Evolutionary conservation across 2,888 invertebrate species (phyloP), one percentile per base, ranked within the genome.

Genomic region (Eulithis prunata): DNA sequence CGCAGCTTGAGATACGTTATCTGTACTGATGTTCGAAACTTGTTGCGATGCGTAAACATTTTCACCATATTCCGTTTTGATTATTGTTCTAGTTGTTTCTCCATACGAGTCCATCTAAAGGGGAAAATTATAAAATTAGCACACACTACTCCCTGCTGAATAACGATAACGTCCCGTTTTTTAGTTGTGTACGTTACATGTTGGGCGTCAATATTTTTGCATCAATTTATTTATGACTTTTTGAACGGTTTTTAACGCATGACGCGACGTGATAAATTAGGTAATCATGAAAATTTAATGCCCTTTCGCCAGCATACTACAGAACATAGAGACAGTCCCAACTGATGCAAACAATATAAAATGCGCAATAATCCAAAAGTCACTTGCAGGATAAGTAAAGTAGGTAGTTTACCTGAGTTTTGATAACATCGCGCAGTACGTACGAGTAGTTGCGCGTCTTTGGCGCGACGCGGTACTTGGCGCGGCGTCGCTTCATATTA

Each of bases 401-500:
- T n/a, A n/a, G n/a, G n/a, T n/a, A 13, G 8, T 10, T 51, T 10
- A 91, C 93, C 88, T 90, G 96, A 75, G 93, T 94, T 79, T 83
- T 88, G 71, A 95, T 95, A 47, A 95, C 92, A 75, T 94, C 95
- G 2, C 94, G 86, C 49, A 95, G 85, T 10, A 94, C 91, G 79
- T 95, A 93, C 0, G 94, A 94, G 78, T 95, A 94, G 82, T 93
- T 94, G 74, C 90, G 90, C 7, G 90, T 87, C 74, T 93, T 94
- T 57, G 94, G 93, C 58, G 94, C 93, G 41, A 94, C 94, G 70
- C 94, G 90, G 81, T 95, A 94, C 83, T 94, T 94, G 55, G 93
- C 81, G 74, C 95, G 90, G 13, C 95, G 89, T 12, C 95, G 90
- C 83, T 94, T 94, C 81, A 94, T 93, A 81, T 95, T 93, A 54